Base-by-base conservation (phyloP, 2,888 invertebrate genomes). In the Melipona bicolor region DNA sequence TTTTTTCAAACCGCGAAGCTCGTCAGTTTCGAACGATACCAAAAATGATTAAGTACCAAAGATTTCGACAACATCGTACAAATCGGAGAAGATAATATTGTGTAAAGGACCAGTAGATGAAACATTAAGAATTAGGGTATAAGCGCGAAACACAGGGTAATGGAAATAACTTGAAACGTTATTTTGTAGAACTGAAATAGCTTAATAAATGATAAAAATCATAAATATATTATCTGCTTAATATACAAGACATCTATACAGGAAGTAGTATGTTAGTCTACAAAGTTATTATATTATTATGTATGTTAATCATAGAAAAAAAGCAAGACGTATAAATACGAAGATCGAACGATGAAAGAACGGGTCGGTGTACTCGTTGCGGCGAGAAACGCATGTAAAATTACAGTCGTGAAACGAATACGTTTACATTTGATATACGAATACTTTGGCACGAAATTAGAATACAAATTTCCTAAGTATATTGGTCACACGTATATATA, bases 91-190 rank as follows among this genome's bases (percentile, higher is more conserved):
- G 21, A 32, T 61, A 54, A 65, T 2, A 50, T 65, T 24, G 69
- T n/a, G 49, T 24, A 54, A 36, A 73, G 79, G 74, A 70, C 73
- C 65, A 82, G 79, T 70, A 74, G 74, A 49, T 70, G 43, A 50
- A 32, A 75, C 27, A 52, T 54, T 54, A 68, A n/a, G 36, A 61
- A 19, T 81, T 79, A 82, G 78, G 54, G 19, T 72, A 61, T 85
- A 89, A 89, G 85, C 71, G 83, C 50, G 68, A 19, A 89, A 86
- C 36, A 89, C 89, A 89, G 89, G 89, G 89, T 89, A 89, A 88
- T 73, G 61, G 73, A 72, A 73, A 79, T 81, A 87, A 83, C 77
- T 79, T 64, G 71, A 65, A 82, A 70, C 36, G 68, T 59, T 79
- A 81, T 67, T 79, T 85, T 79, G 67, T 77, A 70, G 78, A 69